phyloP scores from a whole-genome alignment of 2,113 vertebrate genomes.

The Cyphomyrus plagiostoma region DNA sequence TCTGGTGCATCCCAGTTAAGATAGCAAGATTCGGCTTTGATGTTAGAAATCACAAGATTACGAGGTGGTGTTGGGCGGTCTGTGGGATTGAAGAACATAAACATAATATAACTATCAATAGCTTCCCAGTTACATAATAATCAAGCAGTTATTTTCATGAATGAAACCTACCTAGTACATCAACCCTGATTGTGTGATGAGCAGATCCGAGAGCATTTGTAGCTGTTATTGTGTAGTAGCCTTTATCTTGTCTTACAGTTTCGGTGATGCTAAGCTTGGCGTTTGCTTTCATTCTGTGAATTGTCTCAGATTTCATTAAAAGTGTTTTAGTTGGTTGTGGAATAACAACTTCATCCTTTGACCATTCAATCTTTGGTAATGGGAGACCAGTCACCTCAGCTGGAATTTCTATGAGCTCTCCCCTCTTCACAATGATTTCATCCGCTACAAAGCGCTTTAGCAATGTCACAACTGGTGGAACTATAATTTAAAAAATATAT shows the following conservation, averaged over 20 bases:
- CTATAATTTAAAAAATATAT: slow-evolving; percentile 43
- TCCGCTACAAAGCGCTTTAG: slow-evolving; percentile 79
- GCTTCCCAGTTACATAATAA: neutral
- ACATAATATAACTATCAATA: neutral
- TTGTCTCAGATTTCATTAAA: slow-evolving; percentile 75
- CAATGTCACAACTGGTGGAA: slow-evolving; percentile 72
- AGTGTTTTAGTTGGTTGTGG: slow-evolving; percentile 65
- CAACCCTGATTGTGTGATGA: slow-evolving; percentile 69
- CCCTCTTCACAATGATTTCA: slow-evolving; percentile 79
- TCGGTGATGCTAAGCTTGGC: slow-evolving; percentile 71
- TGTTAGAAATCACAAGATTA: slow-evolving; percentile 80
- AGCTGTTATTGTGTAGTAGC: slow-evolving; percentile 75
- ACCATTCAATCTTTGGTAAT: slow-evolving; percentile 91
- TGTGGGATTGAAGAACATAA: slow-evolving; percentile 43
- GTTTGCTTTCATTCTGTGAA: slow-evolving; percentile 77
- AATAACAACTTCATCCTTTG: slow-evolving; percentile 82
- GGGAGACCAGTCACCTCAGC: slow-evolving; percentile 88
- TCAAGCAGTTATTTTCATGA: neutral
- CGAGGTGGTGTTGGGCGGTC: slow-evolving; percentile 90
- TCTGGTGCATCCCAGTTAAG: slow-evolving; percentile 82
- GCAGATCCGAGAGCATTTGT: slow-evolving; percentile 83
- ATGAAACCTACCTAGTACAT: slow-evolving; percentile 77
- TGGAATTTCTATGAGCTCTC: slow-evolving; percentile 81
- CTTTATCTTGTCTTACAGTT: slow-evolving; percentile 69
- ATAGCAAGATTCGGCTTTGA: slow-evolving; percentile 83